Base-by-base conservation (phyloP, 2,113 vertebrate genomes). In the Pteropus alecto region DNA sequence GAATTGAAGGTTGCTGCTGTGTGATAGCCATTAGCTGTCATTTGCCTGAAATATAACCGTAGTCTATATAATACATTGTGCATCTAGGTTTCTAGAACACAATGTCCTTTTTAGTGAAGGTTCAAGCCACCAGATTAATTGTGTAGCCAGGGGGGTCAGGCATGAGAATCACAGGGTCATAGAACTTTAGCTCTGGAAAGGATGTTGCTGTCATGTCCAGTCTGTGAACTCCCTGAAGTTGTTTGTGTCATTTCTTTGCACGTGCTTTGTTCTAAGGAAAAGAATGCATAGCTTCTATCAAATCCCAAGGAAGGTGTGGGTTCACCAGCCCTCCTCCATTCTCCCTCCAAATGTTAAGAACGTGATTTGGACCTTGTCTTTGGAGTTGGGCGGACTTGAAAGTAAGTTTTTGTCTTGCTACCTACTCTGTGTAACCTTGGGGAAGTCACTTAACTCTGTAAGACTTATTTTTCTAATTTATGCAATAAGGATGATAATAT, bases 1-100 rank as follows among this genome's bases (percentile, higher is more conserved):
- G 91, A 95, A 81, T 65, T 77, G 93, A 96, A 97, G 61, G 30
- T 92, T 79, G 76, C 71, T 93, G n/a, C 85, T 61, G 33, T 24
- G 93, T 92, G 58, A 71, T 60, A 81, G 70, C 87, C 43, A 67
- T 81, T 83, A 84, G 74, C 93, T 95, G 86, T 93, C 79, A 65
- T 83, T 92, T 65, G 28, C 74, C 58, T 94, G 83, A 93, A 87
- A 73, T 77, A 87, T 46, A 79, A 56, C 65, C 21, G 28, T 1
- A 35, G 60, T 13, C 19, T 82, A 18, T 24, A 46, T 8, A 38
- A 26, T 33, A 10, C 22, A 58, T 26, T 78, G 16, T 83, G 28
- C 21, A 68, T 86, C 61, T 48, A 43, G 4, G 33, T 73, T 79
- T 87, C 58, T 58, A 54, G 35, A 65, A 26, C 67, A 26, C 48